Conservation (phyloP, 2,797 vertebrate genomes). For the Acipenser ruthenus region DNA sequence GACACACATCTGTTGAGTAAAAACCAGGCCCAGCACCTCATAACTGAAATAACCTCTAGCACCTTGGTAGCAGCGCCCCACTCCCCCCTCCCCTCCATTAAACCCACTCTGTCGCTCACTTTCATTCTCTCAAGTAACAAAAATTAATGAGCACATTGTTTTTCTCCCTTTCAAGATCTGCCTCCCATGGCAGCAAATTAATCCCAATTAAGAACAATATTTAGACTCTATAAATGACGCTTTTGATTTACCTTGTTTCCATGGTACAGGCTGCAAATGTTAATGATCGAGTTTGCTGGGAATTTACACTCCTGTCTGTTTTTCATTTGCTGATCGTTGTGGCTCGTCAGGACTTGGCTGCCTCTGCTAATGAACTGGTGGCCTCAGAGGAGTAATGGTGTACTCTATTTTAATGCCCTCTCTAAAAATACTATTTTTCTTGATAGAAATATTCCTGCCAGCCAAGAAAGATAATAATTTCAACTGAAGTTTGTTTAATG, state of each 20-base stretch:
- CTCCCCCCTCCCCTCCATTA: conserved; percentile 25
- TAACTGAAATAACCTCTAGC: not conserved
- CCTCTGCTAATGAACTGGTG: conserved; percentile 61
- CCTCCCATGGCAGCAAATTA: conserved; percentile 65
- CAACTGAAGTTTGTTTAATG: conserved; percentile 58
- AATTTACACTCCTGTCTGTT: conserved; percentile 64
- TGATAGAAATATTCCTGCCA: conserved; percentile 45
- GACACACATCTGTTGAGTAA: not conserved
- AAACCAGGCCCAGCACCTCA: not conserved
- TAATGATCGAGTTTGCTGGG: conserved; percentile 64
- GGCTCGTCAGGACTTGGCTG: conserved; percentile 56
- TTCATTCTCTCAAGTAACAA: conserved; percentile 31
- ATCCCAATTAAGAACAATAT: conserved; percentile 73
- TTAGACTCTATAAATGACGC: conserved; percentile 61
- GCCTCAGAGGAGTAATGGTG: conserved; percentile 58
- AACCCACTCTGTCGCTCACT: not conserved
- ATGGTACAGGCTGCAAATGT: conserved; percentile 63
- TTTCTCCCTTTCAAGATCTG: conserved; percentile 52
- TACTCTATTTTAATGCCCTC: conserved; percentile 44
- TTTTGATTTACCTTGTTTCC: conserved; percentile 67
- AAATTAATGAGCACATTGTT: conserved; percentile 47
- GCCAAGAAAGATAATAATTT: conserved; percentile 58
- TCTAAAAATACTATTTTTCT: conserved; percentile 55
- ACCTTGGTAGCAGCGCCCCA: not conserved
- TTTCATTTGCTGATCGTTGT: conserved; percentile 67